Evolutionary conservation across 2,888 invertebrate genomes (phyloP), one percentile per base, ranked within the genome.

Genomic region (Onchidella celtica): DNA sequence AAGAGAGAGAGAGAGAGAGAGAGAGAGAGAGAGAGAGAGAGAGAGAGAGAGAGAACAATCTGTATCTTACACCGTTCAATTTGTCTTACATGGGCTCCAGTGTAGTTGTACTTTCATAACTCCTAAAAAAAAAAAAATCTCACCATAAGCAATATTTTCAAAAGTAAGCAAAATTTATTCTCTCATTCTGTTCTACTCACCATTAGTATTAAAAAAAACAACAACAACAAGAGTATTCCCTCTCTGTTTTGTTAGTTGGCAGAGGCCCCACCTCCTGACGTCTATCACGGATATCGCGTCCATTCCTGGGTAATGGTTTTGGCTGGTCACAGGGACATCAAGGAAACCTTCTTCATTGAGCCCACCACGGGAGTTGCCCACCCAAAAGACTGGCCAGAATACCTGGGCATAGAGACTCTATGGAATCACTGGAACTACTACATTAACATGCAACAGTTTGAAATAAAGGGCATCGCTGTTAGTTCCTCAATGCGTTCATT

Each of bases 261-360:
- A 4, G 81, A 81, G 27, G 81, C 81, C 3, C 81, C 81, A n/a
- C 81, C 81, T 2, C 21, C 68, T n/a, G 81, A 81, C 32, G 4
- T 4, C 4, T 55, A 57, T 24, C 11, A 61, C 17, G 81, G 81
- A 9, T 38, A 57, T 34, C 68, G 81, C 0, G 17, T 74, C 17
- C 81, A 81, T 40, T 81, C 81, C 38, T 81, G 81, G 81, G 81
- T 81, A 21, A 66, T 81, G 68, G 81, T 81, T 29, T 24, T 81
- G n/a, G 29, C 55, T 14, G 81, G 81, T 17, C 29, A n/a, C 2
- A 34, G 81, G 0, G 75, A 68, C 17, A 27, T 81, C 29, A 14
- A 63, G 24, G 68, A 75, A 32, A 81, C 75, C 6, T 81, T 81
- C 47, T 81, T 81, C 69, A 81, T 81, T 32, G 81, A 81, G 34